Base-by-base conservation (phyloP, 2,888 invertebrate genomes). In the Eucera pruinosa region DNA sequence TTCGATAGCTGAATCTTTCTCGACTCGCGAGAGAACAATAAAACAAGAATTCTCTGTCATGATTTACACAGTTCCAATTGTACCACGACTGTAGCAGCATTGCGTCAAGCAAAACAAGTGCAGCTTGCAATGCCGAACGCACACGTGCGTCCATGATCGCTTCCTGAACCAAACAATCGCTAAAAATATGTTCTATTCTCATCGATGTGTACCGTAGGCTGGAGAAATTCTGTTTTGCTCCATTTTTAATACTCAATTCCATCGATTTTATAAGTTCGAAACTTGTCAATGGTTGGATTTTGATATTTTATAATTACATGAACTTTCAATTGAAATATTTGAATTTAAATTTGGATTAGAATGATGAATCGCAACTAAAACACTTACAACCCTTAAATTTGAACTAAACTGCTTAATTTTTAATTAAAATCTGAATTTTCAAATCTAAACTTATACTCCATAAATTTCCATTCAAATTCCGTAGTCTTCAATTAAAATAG, bases 101-200 rank as follows among this genome's bases (percentile, higher is more conserved):
- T 52, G 50, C 62, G 39, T 39, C 50, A 15, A 39, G 27, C 39
- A 41, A 64, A 62, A 64, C 62, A 50, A 64, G 50, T 9, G 25
- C 48, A 39, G 48, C 48, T 50, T 18, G 48, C 23, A 47, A 48
- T n/a, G 6, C 23, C 36, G n/a, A 48, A 62, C 33, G 48, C 62
- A 48, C 62, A 48, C 62, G 62, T 62, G 48, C 36, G 36, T 13
- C 18, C 6, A 3, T 7, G 61, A 62, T 36, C 20, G 36, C 9
- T 5, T 41, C 36, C n/a, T 13, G 27, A 39, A 50, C 33, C 2
- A 25, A 62, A 62, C 36, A 25, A 23, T 50, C 27, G 48, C 18
- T 27, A 15, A 50, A 64, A 50, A 64, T 47, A 60, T 36, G 11
- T 36, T 48, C 62, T 23, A 48, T 61, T 61, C 6, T n/a, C n/a